These are phyloP conservation scores for Falco columbarius DNA, from an alignment of 2,797 vertebrate species.

Conservation along the genomic window DNA sequence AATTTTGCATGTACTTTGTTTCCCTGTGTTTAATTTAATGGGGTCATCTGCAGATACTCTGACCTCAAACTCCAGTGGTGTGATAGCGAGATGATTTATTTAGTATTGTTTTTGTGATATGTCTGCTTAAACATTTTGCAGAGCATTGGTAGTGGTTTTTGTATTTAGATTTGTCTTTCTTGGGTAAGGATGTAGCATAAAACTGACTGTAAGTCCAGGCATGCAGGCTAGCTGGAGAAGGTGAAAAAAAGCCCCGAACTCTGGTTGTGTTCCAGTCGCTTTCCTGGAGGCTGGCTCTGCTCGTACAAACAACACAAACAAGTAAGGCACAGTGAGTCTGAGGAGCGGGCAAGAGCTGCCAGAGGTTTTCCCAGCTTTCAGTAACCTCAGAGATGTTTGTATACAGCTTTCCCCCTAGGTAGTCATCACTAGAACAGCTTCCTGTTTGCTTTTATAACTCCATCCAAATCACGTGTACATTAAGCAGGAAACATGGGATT, in stretches of 20 bases:
- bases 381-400: background rate
- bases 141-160: background rate
- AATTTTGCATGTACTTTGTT: background rate
- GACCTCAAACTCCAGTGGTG: background rate
- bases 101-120: background rate
- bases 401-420: background rate
- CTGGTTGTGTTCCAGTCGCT: background rate
- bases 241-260: background rate
- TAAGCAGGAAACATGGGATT: constrained; percentile 25
- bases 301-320: fast-evolving
- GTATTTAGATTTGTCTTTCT: background rate
- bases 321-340: background rate
- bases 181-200: background rate
- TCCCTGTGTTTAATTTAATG: background rate
- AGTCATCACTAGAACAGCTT: constrained; percentile 1
- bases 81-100: background rate
- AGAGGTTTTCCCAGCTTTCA: background rate
- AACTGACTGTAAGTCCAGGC: background rate
- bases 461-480: background rate
- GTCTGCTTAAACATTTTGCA: background rate
- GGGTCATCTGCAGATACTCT: background rate
- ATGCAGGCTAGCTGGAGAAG: background rate
- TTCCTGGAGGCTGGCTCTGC: background rate
- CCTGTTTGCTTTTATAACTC: constrained; percentile 25
- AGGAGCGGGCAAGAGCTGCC: background rate